Evolutionary conservation across 2,888 invertebrate species (phyloP).

Genomic region (Napeogenes inachia): DNA sequence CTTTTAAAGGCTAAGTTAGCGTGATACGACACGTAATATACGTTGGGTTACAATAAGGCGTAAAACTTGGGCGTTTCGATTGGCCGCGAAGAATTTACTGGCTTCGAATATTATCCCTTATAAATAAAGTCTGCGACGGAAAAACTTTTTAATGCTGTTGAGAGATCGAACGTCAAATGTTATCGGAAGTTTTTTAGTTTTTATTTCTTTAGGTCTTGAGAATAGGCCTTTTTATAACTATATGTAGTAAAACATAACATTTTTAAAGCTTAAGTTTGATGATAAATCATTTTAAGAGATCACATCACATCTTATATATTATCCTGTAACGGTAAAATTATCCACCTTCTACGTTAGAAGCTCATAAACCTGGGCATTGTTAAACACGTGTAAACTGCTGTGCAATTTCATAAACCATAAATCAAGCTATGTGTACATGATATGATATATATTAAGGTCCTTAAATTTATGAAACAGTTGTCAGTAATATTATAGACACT

Average conservation of each 20-base stretch:
- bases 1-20: constrained; percentile 40
- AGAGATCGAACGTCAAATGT: no score
- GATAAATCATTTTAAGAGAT: no score
- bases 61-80: constrained; percentile 3
- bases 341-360: neutral
- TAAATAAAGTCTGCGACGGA: no score
- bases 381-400: neutral
- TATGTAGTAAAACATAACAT: no score
- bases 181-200: no score
- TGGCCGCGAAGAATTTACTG: no score
- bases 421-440: constrained; percentile 37
- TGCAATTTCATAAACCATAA: constrained; percentile 26
- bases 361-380: neutral
- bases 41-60: constrained; percentile 29
- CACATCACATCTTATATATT: no score
- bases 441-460: constrained; percentile 6
- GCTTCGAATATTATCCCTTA: no score
- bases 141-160: no score
- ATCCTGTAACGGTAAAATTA: neutral
- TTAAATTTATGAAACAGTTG: constrained; percentile 32
- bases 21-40: constrained; percentile 55
- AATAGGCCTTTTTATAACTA: no score
- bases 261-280: no score
- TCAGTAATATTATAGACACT: constrained; percentile 25
- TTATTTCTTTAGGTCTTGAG: no score